Evolutionary conservation across 2,888 invertebrate genomes (phyloP), one percentile per base, ranked within the genome.

Genomic region (Epirrita christyi): DNA sequence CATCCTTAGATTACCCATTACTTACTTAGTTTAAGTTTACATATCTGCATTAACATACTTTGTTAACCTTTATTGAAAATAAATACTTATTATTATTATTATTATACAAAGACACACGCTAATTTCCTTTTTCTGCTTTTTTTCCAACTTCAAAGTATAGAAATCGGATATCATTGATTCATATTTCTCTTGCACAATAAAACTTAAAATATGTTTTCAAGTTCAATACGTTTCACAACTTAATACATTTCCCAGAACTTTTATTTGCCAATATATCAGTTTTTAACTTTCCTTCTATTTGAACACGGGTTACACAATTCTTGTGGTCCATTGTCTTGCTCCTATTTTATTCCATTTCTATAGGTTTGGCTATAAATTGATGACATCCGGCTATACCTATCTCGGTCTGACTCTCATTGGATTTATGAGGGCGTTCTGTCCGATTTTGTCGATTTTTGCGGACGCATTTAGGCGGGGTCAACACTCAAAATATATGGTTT

Each of bases 321-420:
- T 4, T 43, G 11, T 8, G 37, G n/a, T 11, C 36, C 37, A 46
- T 59, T 54, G 59, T 59, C 50, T 59, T n/a, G 27, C 0, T 36
- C 43, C 27, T 43, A 55, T 47, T 50, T 51, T 47, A 55, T 51
- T 55, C 43, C 43, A 36, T 57, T 63, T 55, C 61, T 56, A 61
- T 63, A 54, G 51, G 41, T 38, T 32, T 14, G 42, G 53, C 49
- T 48, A 64, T 66, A 66, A 66, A 64, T 64, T 64, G 54, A 43
- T 42, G 53, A 59, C 55, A 46, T 29, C 42, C 46, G 53, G 52
- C 47, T 52, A 57, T 54, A 50, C 64, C 59, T 50, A 46, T 57
- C 51, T 47, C 55, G 44, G 45, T 36, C 55, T 41, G 64, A 55
- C 56, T 59, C 61, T 61, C 58, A 61, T 62, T 59, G 42, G 55